Evolutionary conservation across 2,797 vertebrate genomes (phyloP).

Genomic region (Sebastes steindachneri): DNA sequence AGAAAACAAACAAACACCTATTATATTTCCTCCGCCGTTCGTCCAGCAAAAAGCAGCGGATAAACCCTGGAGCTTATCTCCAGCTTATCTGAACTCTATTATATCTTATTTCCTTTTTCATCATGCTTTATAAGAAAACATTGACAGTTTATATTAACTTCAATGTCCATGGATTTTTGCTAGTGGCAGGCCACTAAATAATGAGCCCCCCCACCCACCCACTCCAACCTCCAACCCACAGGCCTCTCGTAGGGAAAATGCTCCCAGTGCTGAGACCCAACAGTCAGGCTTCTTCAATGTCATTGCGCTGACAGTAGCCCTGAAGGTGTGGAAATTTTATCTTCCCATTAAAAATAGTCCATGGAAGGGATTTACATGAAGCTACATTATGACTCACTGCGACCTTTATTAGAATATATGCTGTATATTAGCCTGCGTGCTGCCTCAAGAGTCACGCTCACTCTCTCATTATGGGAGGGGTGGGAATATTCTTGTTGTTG

Average conservation of each 20-base stretch:
- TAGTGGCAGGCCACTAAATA: slow-evolving; percentile 24
- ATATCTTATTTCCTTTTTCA: neutral
- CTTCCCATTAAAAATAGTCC: slow-evolving; percentile 29
- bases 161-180: slow-evolving; percentile 10
- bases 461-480: neutral
- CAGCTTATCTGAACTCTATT: slow-evolving; percentile 1
- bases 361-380: slow-evolving; percentile 20
- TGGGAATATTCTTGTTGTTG: neutral
- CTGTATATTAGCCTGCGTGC: neutral
- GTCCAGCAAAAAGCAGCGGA: neutral
- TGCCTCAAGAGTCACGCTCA: neutral
- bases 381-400: slow-evolving; percentile 17
- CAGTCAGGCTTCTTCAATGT: slow-evolving; percentile 30
- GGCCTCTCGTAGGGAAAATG: slow-evolving; percentile 7
- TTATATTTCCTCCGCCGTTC: neutral
- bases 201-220: neutral
- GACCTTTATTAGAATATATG: slow-evolving; percentile 37
- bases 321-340: slow-evolving; percentile 41
- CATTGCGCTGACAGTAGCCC: slow-evolving; percentile 34
- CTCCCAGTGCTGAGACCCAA: neutral
- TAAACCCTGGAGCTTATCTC: neutral
- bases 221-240: neutral
- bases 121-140: slow-evolving; percentile 6
- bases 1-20: neutral
- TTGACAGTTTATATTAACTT: slow-evolving; percentile 32